Percentiles rank a stretch among this genome's conserved stretches.
Evolutionary conservation across 2,797 vertebrate genomes (phyloP).

Genomic region (Sebastes dallii): DNA sequence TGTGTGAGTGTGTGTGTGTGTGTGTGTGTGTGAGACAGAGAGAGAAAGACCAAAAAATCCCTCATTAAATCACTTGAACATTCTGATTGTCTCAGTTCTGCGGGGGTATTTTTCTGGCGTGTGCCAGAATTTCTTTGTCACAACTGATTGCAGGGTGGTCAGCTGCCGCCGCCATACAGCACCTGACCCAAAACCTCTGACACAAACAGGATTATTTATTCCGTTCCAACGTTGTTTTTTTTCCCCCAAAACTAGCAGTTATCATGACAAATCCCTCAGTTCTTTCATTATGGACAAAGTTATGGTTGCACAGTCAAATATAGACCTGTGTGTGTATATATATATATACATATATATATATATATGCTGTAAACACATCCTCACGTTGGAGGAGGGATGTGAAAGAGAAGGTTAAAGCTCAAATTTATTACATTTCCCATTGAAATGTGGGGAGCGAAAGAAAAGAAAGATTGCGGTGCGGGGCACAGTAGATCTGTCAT

Average conservation of each 20-base stretch:
- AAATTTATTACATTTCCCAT: conserved; percentile 11
- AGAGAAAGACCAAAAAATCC: neutral
- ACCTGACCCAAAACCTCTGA: conserved; percentile 26
- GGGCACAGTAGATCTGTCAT: conserved; percentile 42
- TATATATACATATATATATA: neutral
- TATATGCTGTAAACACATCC: neutral
- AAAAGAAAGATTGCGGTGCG: conserved; percentile 1
- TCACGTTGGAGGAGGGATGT: neutral
- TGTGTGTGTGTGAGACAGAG: neutral
- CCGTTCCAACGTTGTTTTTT: neutral
- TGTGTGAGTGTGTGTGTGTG: conserved; percentile 20
- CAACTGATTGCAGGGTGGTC: conserved; percentile 43
- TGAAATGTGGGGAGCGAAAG: conserved; percentile 18
- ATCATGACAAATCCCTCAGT: neutral
- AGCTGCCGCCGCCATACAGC: neutral
- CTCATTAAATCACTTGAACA: conserved; percentile 47
- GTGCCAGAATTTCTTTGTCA: conserved; percentile 23
- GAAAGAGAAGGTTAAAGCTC: neutral
- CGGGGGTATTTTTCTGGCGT: neutral
- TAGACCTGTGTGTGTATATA: neutral
- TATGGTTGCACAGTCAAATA: neutral
- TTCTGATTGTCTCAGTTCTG: conserved; percentile 17
- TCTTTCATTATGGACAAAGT: conserved; percentile 9
- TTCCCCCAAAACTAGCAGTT: neutral
- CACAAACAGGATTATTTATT: conserved; percentile 13